Conservation (phyloP, 2,888 invertebrate genomes). For the Trilocha varians region DNA sequence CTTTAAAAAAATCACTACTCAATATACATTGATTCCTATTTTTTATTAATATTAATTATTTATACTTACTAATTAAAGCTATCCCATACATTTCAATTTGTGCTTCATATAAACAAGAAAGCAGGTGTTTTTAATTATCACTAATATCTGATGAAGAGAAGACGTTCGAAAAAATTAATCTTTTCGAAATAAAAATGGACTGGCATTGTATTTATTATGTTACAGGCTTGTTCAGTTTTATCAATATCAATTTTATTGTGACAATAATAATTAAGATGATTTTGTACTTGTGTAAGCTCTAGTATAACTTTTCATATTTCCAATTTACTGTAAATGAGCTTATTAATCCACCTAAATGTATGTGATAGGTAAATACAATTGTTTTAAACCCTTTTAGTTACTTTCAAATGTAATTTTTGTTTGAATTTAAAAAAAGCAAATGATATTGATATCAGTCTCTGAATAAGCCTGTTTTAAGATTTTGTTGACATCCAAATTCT, state of each 20-base stretch:
- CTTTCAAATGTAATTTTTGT: no score
- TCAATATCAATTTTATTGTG: not conserved
- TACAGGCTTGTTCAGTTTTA: not conserved
- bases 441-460: not conserved
- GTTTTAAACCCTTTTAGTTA: no score
- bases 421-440: no score
- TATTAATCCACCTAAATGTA: no score
- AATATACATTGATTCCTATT: conserved; percentile 23
- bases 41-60: conserved; percentile 41
- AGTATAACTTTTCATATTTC: no score
- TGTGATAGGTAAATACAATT: no score
- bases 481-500: conserved; percentile 7
- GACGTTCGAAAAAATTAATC: not conserved
- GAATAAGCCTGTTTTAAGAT: not conserved
- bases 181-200: not conserved
- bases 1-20: conserved; percentile 9
- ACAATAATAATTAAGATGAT: no score
- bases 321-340: no score
- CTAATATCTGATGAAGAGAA: not conserved
- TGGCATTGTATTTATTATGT: not conserved
- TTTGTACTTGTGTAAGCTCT: no score
- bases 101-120: conserved; percentile 49
- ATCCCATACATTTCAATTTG: conserved; percentile 66
- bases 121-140: conserved; percentile 28
- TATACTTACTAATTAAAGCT: conserved; percentile 67